These are phyloP conservation scores for Hippocampus zosterae DNA, from an alignment of 2,113 vertebrate genomes.

Conservation along the genomic window DNA sequence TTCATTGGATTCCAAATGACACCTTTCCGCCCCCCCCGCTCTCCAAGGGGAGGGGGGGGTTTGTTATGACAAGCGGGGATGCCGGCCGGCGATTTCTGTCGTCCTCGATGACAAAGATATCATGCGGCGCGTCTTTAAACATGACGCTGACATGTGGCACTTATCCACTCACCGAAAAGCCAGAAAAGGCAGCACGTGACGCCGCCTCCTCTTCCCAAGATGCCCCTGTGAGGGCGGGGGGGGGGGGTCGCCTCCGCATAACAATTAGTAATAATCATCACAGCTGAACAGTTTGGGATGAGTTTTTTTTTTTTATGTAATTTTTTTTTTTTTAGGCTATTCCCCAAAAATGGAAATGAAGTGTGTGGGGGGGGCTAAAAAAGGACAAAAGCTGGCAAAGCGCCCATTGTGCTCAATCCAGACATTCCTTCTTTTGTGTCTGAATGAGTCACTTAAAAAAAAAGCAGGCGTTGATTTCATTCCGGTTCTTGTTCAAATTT, in stretches of 20 bases:
- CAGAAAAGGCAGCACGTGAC: constrained; percentile 72
- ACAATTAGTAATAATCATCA: constrained; percentile 74
- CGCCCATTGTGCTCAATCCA: constrained; percentile 73
- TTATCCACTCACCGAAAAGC: constrained; percentile 75
- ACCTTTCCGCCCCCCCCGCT: constrained; percentile 65
- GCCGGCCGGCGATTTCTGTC: constrained; percentile 70
- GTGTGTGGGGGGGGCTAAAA: constrained; percentile 55
- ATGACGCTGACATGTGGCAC: constrained; percentile 78
- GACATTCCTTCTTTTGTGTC: constrained; percentile 69
- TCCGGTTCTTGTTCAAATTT: constrained; percentile 66
- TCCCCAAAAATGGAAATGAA: constrained; percentile 22
- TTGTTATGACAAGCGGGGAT: constrained; percentile 75
- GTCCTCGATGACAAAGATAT: constrained; percentile 80
- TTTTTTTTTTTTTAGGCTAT: constrained; percentile 35
- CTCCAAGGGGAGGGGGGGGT: constrained; percentile 52
- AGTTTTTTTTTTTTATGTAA: constrained; percentile 37
- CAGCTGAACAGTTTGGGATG: constrained; percentile 69
- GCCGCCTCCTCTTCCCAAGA: constrained; percentile 71
- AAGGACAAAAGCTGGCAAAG: constrained; percentile 75
- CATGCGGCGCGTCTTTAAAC: constrained; percentile 82
- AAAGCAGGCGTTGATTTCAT: constrained; percentile 66
- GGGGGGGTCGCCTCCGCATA: constrained; percentile 61
- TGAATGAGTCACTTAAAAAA: constrained; percentile 72
- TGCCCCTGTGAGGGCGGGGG: constrained; percentile 67
- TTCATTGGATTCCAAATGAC: constrained; percentile 78